Conservation (phyloP, 2,888 invertebrate species). For the Drosophila seclusa region DNA sequence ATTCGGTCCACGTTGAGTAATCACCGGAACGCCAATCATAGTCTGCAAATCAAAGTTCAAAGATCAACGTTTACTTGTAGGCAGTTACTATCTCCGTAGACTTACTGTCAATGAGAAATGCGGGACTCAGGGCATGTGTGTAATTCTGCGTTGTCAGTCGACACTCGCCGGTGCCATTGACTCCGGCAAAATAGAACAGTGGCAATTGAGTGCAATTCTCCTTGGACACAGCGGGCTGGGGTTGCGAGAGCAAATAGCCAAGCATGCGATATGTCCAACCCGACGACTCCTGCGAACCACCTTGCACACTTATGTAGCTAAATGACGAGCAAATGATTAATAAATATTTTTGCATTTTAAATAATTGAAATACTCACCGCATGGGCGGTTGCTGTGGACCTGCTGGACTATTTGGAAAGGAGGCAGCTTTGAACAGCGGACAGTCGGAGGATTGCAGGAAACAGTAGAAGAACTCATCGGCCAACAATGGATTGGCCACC, state of each 20-base stretch:
- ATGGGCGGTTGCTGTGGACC: conserved; percentile 82
- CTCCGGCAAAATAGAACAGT: conserved; percentile 88
- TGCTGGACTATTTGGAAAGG: conserved; percentile 86
- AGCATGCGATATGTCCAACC: conserved; percentile 84
- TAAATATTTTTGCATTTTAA: neutral
- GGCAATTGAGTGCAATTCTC: conserved; percentile 85
- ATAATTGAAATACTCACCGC: conserved; percentile 64
- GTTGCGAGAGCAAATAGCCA: conserved; percentile 81
- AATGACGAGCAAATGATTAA: neutral
- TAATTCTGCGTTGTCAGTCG: conserved; percentile 90
- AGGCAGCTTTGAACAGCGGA: conserved; percentile 87
- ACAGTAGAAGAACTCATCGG: conserved; percentile 92
- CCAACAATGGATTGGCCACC: conserved; percentile 81
- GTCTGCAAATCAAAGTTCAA: conserved; percentile 84
- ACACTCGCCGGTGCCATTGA: conserved; percentile 89
- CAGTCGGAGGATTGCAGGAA: conserved; percentile 91
- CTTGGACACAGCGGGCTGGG: conserved; percentile 72
- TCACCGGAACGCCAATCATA: conserved; percentile 91
- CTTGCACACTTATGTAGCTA: conserved; percentile 84
- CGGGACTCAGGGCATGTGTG: conserved; percentile 92
- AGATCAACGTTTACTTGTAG: neutral
- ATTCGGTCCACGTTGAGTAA: conserved; percentile 96
- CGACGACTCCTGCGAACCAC: conserved; percentile 82
- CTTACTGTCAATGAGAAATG: conserved; percentile 90
- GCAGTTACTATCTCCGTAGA: neutral